Conservation (phyloP, 2,888 invertebrate genomes). For the Chelonus formosanus region DNA sequence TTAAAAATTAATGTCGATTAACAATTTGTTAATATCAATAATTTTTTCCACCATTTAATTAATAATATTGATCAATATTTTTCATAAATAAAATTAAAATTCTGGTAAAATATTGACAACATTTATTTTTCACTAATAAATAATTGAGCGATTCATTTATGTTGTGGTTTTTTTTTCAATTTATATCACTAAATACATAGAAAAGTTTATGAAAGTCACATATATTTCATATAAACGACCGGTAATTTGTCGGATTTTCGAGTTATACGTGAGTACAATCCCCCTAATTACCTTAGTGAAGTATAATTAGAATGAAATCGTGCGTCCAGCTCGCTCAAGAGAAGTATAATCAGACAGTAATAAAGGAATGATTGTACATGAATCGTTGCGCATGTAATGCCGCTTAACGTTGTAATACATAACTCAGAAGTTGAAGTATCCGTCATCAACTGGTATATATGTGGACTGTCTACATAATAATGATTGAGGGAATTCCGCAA, state of each 20-base stretch:
- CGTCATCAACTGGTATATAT: background rate
- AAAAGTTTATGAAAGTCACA: too few relatives aligned
- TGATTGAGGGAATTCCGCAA: conserved; percentile 19
- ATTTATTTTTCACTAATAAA: too few relatives aligned
- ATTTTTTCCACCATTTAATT: too few relatives aligned
- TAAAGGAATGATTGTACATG: conserved; percentile 27
- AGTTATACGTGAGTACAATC: background rate
- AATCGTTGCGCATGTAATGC: conserved; percentile 21
- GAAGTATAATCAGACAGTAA: conserved; percentile 24
- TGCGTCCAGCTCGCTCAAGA: conserved; percentile 14
- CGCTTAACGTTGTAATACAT: conserved; percentile 21
- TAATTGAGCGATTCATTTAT: too few relatives aligned
- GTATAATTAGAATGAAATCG: conserved; percentile 17
- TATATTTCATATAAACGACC: background rate
- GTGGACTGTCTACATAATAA: conserved; percentile 16
- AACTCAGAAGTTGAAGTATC: background rate
- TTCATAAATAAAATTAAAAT: too few relatives aligned
- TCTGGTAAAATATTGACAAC: too few relatives aligned
- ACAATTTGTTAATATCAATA: too few relatives aligned
- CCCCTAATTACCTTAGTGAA: conserved; percentile 19
- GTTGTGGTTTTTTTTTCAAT: too few relatives aligned
- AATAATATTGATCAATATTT: too few relatives aligned
- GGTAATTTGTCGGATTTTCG: conserved; percentile 7
- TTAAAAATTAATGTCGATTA: too few relatives aligned
- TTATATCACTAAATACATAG: too few relatives aligned